phyloP scores from a whole-genome alignment of 2,113 vertebrate genomes.

The Lipophrys pholis region DNA sequence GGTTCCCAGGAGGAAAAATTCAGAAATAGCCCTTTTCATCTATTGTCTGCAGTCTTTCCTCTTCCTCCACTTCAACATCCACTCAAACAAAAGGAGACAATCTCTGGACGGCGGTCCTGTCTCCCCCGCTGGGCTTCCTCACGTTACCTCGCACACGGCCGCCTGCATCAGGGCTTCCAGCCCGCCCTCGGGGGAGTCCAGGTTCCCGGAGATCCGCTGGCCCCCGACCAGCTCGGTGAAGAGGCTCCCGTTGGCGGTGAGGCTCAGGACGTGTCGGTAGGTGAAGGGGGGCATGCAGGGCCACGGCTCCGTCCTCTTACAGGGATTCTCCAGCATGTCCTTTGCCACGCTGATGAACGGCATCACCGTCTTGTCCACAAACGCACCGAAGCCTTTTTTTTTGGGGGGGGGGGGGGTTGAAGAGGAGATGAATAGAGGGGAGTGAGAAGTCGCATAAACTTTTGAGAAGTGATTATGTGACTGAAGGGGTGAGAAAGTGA shows the following conservation, averaged over 20 bases:
- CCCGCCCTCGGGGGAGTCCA: constrained; percentile 55
- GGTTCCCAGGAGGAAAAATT: constrained; percentile 30
- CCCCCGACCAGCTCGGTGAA: constrained; percentile 48
- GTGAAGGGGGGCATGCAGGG: constrained; percentile 40
- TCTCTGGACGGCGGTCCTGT: constrained; percentile 42
- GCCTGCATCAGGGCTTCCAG: constrained; percentile 59
- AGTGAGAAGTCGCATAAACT: constrained; percentile 14
- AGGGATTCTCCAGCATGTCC: constrained; percentile 33
- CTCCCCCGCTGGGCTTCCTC: constrained; percentile 41
- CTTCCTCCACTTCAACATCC: constrained; percentile 57
- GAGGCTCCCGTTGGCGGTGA: constrained; percentile 46
- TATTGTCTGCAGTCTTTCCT: constrained; percentile 56
- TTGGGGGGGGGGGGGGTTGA: constrained; percentile 15
- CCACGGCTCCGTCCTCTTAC: constrained; percentile 7
- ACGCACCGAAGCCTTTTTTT: constrained; percentile 42
- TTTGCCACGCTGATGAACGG: constrained; percentile 37
- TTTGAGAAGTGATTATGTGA: constrained; percentile 44
- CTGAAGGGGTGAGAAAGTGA: constrained; percentile 36
- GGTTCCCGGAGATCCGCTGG: constrained; percentile 48
- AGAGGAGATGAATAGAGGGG: constrained; percentile 23
- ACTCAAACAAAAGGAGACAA: constrained; percentile 45
- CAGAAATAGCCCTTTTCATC: constrained; percentile 39
- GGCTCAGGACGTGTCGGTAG: constrained; percentile 50
- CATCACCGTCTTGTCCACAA: constrained; percentile 48
- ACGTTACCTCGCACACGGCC: constrained; percentile 54